Evolutionary conservation across 1,140 invertebrate genomes (phyloP).

Genomic region (roundworm (Caenorhabditis elegans)): WBcel235 BX284604.4:5307001-5307500

Average conservation of each 20-base stretch:
- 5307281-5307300: constrained; percentile 1
- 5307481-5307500: constrained; percentile 73
- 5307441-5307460: constrained; percentile 74
- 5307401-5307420: constrained; percentile 69
- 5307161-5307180: constrained; percentile 54
- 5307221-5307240: neutral
- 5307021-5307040: constrained; percentile 59
- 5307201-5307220: neutral
- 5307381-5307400: constrained; percentile 66
- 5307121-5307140: constrained; percentile 79
- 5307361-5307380: neutral
- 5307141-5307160: constrained; percentile 70
- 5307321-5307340: constrained; percentile 18
- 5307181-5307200: neutral
- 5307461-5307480: constrained; percentile 72
- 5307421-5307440: constrained; percentile 73
- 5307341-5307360: constrained; percentile 23
- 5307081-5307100: constrained; percentile 71
- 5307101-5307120: constrained; percentile 90
- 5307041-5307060: constrained; percentile 28
- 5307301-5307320: constrained; percentile 42
- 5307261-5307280: no score
- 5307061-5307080: neutral
- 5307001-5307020: constrained; percentile 72
- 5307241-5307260: constrained; percentile 34